Conservation (phyloP, 2,113 vertebrate species). For the Hylia prasina region DNA sequence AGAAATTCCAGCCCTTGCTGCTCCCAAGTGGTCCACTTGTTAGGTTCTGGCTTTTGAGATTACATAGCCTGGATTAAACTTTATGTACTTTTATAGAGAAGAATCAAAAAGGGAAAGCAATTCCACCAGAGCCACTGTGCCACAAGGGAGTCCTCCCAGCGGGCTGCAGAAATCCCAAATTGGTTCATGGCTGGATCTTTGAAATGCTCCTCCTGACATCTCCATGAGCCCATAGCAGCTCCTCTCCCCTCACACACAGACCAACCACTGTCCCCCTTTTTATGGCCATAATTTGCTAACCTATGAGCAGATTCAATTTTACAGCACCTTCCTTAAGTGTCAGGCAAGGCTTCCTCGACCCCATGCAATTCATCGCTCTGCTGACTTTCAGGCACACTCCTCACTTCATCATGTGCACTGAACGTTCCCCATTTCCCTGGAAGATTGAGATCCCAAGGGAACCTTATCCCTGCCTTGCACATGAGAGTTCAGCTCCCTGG, state of each 20-base stretch:
- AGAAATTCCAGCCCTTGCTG: conserved; percentile 21
- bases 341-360: not conserved
- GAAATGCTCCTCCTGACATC: not conserved
- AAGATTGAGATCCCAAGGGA: not conserved
- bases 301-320: not conserved
- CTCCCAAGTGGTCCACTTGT: conserved; percentile 39
- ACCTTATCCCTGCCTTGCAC: not conserved
- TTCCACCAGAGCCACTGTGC: not conserved
- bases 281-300: not conserved
- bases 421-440: not conserved
- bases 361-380: conserved; percentile 9
- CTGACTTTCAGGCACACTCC: not conserved
- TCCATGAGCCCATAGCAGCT: not conserved
- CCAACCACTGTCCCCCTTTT: not conserved
- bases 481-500: not conserved
- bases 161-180: not conserved
- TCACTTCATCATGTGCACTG: not conserved
- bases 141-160: not conserved
- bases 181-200: not conserved
- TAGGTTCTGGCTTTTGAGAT: conserved; percentile 33
- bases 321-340: conserved; percentile 6
- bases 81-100: conserved; percentile 4
- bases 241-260: not conserved
- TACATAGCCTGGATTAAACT: conserved; percentile 18
- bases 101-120: conserved; percentile 17